Percentiles rank a stretch among this genome's conserved stretches.
phyloP scores from a whole-genome alignment of 2,113 vertebrate genomes.

The Melospiza georgiana region DNA sequence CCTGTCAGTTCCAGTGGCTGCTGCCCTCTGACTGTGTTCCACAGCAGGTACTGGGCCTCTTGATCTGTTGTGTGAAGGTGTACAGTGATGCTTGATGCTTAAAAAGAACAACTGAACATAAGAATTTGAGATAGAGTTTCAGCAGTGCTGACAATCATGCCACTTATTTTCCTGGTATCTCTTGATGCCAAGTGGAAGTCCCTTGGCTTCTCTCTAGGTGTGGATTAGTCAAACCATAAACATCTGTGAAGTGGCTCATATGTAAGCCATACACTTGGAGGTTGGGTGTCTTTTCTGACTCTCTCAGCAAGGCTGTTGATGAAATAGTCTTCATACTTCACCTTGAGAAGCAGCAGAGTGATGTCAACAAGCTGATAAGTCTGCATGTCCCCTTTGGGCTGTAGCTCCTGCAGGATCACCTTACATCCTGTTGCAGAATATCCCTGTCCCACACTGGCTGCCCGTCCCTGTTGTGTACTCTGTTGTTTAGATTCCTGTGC shows the following conservation, averaged over 20 bases:
- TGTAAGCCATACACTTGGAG: background rate
- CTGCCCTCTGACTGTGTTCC: background rate
- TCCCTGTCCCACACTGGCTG: background rate
- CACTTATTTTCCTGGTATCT: background rate
- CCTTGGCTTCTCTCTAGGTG: background rate
- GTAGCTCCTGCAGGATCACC: background rate
- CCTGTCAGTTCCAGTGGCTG: background rate
- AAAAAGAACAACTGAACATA: background rate
- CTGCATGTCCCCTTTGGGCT: fast-evolving
- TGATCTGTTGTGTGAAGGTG: background rate
- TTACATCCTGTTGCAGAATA: background rate
- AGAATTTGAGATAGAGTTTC: background rate
- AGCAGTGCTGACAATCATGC: background rate
- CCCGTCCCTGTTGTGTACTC: fast-evolving
- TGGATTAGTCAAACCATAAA: background rate
- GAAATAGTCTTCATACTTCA: background rate
- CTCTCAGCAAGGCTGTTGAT: background rate
- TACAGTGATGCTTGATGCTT: background rate
- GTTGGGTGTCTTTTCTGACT: background rate
- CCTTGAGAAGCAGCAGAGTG: background rate
- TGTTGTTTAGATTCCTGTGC: background rate
- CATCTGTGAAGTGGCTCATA: background rate
- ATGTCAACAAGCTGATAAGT: background rate
- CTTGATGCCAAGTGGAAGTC: background rate
- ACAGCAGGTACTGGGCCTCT: background rate